Conservation (phyloP, 2,113 vertebrate species). For the Cinclus mexicanus region DNA sequence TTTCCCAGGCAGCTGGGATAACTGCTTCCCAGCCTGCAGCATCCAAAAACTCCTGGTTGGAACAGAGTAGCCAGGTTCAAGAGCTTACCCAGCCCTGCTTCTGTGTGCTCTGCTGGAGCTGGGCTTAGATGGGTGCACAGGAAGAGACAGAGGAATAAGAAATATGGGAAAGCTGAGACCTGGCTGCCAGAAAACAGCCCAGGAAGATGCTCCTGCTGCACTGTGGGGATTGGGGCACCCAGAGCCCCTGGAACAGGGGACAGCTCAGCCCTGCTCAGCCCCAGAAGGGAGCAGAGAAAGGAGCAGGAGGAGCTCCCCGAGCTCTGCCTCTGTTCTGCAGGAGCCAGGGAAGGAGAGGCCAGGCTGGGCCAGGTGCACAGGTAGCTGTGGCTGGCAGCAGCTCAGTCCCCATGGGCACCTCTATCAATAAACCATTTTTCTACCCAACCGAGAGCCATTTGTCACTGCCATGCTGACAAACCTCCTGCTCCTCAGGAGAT, state of each 20-base stretch:
- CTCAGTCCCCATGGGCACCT: fast-evolving
- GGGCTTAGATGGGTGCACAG: neutral
- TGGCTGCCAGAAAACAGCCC: neutral
- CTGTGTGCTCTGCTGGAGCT: neutral
- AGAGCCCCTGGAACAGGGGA: neutral
- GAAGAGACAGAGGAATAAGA: neutral
- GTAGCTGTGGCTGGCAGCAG: fast-evolving
- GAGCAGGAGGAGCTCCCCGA: neutral
- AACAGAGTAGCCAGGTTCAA: neutral
- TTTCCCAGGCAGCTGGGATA: fast-evolving
- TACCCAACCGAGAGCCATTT: neutral
- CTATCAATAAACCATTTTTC: constrained; percentile 44
- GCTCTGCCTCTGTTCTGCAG: neutral
- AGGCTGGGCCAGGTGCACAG: neutral
- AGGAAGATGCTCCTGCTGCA: neutral
- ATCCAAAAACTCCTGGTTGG: neutral
- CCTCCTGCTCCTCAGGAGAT: neutral
- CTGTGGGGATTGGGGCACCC: fast-evolving
- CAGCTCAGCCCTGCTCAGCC: neutral
- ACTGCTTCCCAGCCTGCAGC: neutral
- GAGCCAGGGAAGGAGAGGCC: neutral
- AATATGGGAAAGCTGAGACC: neutral
- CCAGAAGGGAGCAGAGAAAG: neutral
- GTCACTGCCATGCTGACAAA: neutral
- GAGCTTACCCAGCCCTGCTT: neutral